Percentiles rank a stretch among this genome's conserved stretches.
Conservation (phyloP, 2,113 vertebrate genomes). For the Castor canadensis region DNA sequence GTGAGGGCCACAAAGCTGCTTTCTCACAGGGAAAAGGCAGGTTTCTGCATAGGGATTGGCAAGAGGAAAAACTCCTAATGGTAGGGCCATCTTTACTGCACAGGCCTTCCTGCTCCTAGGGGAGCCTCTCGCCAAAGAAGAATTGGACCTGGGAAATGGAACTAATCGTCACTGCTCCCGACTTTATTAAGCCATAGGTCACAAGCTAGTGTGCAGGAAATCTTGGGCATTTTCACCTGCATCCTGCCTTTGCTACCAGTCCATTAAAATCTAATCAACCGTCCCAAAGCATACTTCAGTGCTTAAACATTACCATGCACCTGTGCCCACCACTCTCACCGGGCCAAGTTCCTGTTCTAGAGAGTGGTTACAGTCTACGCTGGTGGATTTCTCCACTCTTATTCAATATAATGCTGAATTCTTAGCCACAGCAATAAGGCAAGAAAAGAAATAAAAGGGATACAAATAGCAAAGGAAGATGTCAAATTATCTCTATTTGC, state of each 20-base stretch:
- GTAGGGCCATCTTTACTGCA: neutral
- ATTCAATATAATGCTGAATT: too few relatives aligned
- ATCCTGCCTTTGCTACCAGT: neutral
- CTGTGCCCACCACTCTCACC: neutral
- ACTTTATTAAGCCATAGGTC: neutral
- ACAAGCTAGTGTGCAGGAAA: neutral
- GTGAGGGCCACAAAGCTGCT: neutral
- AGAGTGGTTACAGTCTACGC: neutral
- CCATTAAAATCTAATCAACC: neutral
- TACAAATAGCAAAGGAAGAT: too few relatives aligned
- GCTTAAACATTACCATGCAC: neutral
- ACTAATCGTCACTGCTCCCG: neutral
- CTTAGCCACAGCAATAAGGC: too few relatives aligned
- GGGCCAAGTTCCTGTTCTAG: neutral
- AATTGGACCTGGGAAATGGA: neutral
- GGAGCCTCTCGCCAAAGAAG: neutral
- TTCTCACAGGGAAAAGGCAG: neutral
- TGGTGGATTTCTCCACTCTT: too few relatives aligned
- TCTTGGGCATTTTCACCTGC: neutral
- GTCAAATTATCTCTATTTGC: too few relatives aligned
- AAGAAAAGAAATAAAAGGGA: too few relatives aligned
- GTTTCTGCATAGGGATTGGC: neutral
- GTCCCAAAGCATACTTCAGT: neutral
- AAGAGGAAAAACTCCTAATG: neutral
- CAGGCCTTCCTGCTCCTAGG: neutral